These are phyloP conservation scores for Salarias fasciatus DNA, from an alignment of 2,797 vertebrate genomes.

Conservation along the genomic window DNA sequence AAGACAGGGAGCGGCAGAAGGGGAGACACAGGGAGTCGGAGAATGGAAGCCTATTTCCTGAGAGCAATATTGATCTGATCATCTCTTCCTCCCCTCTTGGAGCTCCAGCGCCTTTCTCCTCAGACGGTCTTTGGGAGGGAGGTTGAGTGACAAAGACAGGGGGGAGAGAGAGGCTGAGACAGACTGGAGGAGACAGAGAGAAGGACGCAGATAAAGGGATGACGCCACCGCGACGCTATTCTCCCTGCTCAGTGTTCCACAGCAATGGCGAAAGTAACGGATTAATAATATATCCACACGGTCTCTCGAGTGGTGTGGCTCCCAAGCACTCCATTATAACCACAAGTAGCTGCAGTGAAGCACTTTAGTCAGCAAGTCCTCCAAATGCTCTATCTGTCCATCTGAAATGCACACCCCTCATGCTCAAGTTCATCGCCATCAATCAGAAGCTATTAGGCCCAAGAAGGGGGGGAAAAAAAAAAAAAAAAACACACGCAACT, in stretches of 20 bases:
- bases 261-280: constrained; percentile 46
- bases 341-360: constrained; percentile 68
- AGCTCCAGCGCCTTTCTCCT: constrained; percentile 36
- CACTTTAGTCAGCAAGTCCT: constrained; percentile 66
- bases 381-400: constrained; percentile 61
- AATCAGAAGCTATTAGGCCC: constrained; percentile 68
- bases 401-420: constrained; percentile 64
- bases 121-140: constrained; percentile 49
- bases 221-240: constrained; percentile 51
- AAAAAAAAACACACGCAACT: constrained; percentile 61
- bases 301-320: constrained; percentile 69
- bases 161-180: constrained; percentile 28
- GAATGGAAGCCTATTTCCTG: constrained; percentile 67
- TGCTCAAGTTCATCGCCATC: constrained; percentile 64
- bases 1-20: constrained; percentile 42
- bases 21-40: constrained; percentile 46
- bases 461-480: too few relatives aligned
- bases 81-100: constrained; percentile 53
- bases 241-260: constrained; percentile 35
- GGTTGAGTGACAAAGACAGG: constrained; percentile 61
- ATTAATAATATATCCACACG: constrained; percentile 76
- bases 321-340: constrained; percentile 69
- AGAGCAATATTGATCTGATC: constrained; percentile 78
- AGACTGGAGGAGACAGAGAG: constrained; percentile 46
- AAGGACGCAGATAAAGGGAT: constrained; percentile 57